Conservation (phyloP, 2,888 invertebrate species). For the Cosmorhoe ocellata region DNA sequence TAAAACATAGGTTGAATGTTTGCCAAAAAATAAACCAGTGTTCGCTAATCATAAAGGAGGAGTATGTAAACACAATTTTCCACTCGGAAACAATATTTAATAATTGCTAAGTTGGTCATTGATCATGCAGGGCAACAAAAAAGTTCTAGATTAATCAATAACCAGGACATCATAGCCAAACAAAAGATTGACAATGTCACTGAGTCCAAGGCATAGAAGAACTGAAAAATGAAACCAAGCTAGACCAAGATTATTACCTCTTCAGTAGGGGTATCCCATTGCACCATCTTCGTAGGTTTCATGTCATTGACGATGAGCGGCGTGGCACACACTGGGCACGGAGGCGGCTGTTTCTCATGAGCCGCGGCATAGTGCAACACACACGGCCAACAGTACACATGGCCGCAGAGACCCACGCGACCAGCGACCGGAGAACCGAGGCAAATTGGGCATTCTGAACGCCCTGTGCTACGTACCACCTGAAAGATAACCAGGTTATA, state of each 20-base stretch:
- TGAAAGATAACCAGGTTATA: too few species aligned
- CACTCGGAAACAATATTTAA: too few species aligned
- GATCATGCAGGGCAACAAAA: neutral
- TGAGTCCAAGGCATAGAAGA: too few species aligned
- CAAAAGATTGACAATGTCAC: too few species aligned
- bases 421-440: slow-evolving; percentile 92
- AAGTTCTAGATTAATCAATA: too few species aligned
- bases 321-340: slow-evolving; percentile 96
- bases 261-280: slow-evolving; percentile 65
- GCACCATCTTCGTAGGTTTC: slow-evolving; percentile 84
- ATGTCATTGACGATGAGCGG: slow-evolving; percentile 90
- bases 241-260: slow-evolving; percentile 47
- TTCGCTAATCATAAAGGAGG: neutral
- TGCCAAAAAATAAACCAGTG: neutral
- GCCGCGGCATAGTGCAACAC: slow-evolving; percentile 95
- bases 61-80: too few species aligned
- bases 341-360: slow-evolving; percentile 89
- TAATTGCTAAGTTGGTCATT: too few species aligned
- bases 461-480: slow-evolving; percentile 69
- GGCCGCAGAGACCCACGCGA: slow-evolving; percentile 96
- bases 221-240: too few species aligned
- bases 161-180: too few species aligned
- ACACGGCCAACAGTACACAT: slow-evolving; percentile 98
- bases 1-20: too few species aligned
- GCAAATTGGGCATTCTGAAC: slow-evolving; percentile 93